Evolutionary conservation across 1,140 invertebrate genomes (phyloP), one percentile per base, ranked within the genome.

Genomic region (Ooceraea biroi): DNA sequence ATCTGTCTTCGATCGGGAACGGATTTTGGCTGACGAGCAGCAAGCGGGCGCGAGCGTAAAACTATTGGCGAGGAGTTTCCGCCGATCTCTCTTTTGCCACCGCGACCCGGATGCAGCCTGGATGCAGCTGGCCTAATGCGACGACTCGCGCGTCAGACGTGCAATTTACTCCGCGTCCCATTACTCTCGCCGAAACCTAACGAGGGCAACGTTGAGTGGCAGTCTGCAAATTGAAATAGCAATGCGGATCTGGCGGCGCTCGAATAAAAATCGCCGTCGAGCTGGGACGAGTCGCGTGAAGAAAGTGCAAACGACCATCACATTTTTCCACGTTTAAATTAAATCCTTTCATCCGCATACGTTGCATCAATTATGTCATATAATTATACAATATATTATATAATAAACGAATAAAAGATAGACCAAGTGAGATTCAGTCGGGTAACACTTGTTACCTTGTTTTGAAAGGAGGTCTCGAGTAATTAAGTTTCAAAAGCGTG

Each of bases 141-240:
- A 82, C 76, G 76, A 69, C 65, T 80, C 72, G 73, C 72, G 73
- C 72, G 60, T 83, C 82, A 83, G 82, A 83, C 83, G 55, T 84
- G 83, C 76, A 84, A 84, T 84, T 84, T 84, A 82, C 83, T 82
- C 48, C 30, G 46, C 57, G 66, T 84, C 76, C 83, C 63, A 65
- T 82, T 84, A 69, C 83, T 72, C 77, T 61, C 30, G 22, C 63
- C 61, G 27, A 69, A 82, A 82, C 19, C 76, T 82, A 84, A 84
- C 66, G 83, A 84, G 83, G 41, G 76, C 48, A 72, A 48, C 57
- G 58, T 25, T 72, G 83, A 84, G 76, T 84, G 83, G 76, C 83
- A 84, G 68, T 50, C 76, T 55, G 76, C 61, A 84, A 72, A 84
- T 84, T 84, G 69, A 84, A 84, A 84, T 82, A 80, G 76, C 77